Base-by-base conservation (phyloP, 2,113 vertebrate genomes). In the Ctenodactylus gundi region DNA sequence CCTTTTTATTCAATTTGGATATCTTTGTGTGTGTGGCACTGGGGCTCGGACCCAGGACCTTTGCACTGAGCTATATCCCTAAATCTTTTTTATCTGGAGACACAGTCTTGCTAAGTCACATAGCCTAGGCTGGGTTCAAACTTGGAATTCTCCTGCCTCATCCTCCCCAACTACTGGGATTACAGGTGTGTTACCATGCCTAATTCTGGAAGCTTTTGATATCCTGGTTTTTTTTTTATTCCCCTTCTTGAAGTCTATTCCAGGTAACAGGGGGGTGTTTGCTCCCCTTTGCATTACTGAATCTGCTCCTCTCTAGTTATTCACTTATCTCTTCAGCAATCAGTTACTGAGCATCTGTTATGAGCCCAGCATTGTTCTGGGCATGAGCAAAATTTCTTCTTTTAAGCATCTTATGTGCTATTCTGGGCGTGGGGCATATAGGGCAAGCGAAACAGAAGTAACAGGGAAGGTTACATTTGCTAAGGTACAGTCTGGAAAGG, bases 221-320 rank as follows among this genome's bases (percentile, higher is more conserved):
- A 84, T 2, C 31, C 41, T 73, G 49, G 21, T 85, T 84, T 67
- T 44, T 14, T n/a, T n/a, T n/a, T n/a, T n/a, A n/a, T n/a, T n/a
- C n/a, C n/a, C n/a, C n/a, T n/a, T 70, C 65, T 94, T 29, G 13
- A 82, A 57, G 27, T 91, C 36, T 85, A 85, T 94, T 36, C 51
- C 29, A 73, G n/a, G 13, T 64, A 41, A 84, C 53, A 29, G 85
- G 84, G 58, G 39, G 23, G 25, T 58, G 15, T 44, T 84, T 83
- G 7, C 8, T 23, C 13, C 44, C 62, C 9, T 8, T 62, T 73
- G 62, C 11, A 44, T 75, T 44, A 75, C 51, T 55, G 17, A 88
- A 85, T 17, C 23, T 46, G 12, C 31, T 73, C 15, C 11, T 88
- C 17, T 83, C n/a, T 34, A 34, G 57, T 25, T 87, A 78, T 85